Conservation (phyloP, 2,797 vertebrate genomes). For the Periophthalmus magnuspinnatus region DNA sequence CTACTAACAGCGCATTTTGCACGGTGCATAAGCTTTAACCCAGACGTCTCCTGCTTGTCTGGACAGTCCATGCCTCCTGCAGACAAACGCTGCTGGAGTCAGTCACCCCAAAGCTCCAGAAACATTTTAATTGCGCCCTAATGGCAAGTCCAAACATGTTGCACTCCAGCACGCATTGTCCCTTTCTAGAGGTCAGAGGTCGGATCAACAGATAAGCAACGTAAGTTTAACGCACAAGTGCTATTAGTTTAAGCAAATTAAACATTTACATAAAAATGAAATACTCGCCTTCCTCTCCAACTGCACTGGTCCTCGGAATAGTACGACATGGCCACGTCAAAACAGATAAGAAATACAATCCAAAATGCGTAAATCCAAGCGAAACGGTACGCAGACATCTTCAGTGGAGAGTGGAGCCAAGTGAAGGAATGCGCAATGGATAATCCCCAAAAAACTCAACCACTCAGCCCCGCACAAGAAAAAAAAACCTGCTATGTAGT, state of each 20-base stretch:
- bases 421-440: background rate
- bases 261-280: background rate
- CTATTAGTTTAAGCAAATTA: background rate
- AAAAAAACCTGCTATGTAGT: constrained; percentile 33
- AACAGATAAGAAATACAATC: constrained; percentile 64
- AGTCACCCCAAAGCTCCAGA: constrained; percentile 31
- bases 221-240: background rate
- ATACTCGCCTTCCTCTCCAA: constrained; percentile 87
- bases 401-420: constrained; percentile 18
- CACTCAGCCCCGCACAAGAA: background rate
- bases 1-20: constrained; percentile 8
- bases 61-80: constrained; percentile 49
- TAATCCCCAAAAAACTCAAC: constrained; percentile 27
- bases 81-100: constrained; percentile 45
- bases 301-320: constrained; percentile 85
- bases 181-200: background rate
- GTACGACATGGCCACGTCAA: constrained; percentile 60
- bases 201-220: background rate
- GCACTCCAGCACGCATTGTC: constrained; percentile 12
- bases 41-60: constrained; percentile 48
- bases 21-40: constrained; percentile 21
- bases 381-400: constrained; percentile 45
- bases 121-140: constrained; percentile 43
- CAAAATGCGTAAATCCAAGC: constrained; percentile 64
- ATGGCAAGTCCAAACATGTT: constrained; percentile 45